These are phyloP conservation scores for Apocrypta bakeri DNA, from an alignment of 1,140 invertebrate species.

Conservation along the genomic window DNA sequence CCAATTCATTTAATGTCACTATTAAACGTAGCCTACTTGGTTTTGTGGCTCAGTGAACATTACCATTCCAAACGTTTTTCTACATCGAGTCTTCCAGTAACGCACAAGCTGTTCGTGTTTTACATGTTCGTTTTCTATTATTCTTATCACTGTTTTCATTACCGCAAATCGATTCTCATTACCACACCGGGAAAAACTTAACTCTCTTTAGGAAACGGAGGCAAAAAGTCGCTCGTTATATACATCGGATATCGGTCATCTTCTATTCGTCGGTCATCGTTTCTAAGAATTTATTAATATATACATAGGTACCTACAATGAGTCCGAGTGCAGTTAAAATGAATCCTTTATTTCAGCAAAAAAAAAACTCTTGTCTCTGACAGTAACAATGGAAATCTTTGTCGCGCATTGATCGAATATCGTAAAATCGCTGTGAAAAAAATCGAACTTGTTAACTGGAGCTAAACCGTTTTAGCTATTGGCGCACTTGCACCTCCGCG, in stretches of 20 bases:
- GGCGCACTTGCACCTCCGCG: background rate
- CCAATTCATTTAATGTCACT: too few relatives aligned
- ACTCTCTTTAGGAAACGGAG: background rate
- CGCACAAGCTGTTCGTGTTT: too few relatives aligned
- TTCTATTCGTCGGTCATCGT: too few relatives aligned
- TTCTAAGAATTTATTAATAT: too few relatives aligned
- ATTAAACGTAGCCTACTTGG: too few relatives aligned
- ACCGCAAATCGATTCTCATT: background rate
- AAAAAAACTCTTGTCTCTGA: background rate
- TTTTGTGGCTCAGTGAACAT: too few relatives aligned
- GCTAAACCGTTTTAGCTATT: background rate
- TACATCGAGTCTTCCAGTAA: too few relatives aligned
- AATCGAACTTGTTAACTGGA: conserved; percentile 28
- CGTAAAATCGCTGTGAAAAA: background rate
- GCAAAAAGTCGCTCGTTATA: background rate
- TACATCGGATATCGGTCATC: too few relatives aligned
- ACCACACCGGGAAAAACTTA: background rate
- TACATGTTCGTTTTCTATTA: background rate
- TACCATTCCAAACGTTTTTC: too few relatives aligned
- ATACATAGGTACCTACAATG: too few relatives aligned
- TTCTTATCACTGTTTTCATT: background rate
- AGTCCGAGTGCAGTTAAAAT: conserved; percentile 4
- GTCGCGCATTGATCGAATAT: conserved; percentile 4
- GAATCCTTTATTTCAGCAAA: background rate
- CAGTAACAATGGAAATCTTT: background rate